These are phyloP conservation scores for Halictus rubicundus DNA, from an alignment of 1,140 invertebrate genomes.

Conservation along the genomic window DNA sequence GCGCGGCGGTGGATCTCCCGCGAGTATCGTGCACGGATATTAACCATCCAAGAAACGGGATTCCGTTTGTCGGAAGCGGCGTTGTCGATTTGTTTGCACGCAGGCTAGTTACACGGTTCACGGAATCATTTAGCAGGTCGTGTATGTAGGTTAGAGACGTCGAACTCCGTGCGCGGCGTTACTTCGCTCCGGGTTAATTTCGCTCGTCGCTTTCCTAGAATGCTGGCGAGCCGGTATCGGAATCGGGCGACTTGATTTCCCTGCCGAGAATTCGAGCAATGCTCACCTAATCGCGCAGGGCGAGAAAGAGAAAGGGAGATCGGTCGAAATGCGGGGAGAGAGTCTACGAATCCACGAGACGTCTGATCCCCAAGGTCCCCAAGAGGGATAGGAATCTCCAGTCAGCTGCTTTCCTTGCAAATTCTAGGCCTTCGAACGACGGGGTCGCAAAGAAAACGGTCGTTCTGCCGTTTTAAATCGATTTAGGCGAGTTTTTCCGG, in stretches of 20 bases:
- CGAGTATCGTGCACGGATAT: too few relatives aligned
- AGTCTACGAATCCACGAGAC: slow-evolving; percentile 62
- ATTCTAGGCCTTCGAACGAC: slow-evolving; percentile 60
- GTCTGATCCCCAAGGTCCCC: slow-evolving; percentile 55
- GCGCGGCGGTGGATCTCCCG: too few relatives aligned
- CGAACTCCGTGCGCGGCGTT: slow-evolving; percentile 44
- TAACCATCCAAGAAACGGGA: too few relatives aligned
- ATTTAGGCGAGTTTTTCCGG: slow-evolving; percentile 76
- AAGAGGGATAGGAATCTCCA: slow-evolving; percentile 60
- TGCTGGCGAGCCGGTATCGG: slow-evolving; percentile 52
- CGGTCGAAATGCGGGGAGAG: too few relatives aligned
- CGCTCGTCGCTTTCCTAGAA: slow-evolving; percentile 59
- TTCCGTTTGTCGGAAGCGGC: slow-evolving; percentile 16
- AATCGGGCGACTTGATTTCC: neutral
- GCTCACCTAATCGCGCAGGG: too few relatives aligned
- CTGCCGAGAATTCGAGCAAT: neutral
- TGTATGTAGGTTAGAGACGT: slow-evolving; percentile 54
- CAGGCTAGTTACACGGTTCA: slow-evolving; percentile 48
- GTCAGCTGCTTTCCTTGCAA: slow-evolving; percentile 78
- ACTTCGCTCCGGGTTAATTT: slow-evolving; percentile 53
- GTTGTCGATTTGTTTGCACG: slow-evolving; percentile 37
- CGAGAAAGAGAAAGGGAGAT: neutral
- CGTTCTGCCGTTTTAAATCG: slow-evolving; percentile 75
- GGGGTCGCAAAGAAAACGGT: slow-evolving; percentile 50
- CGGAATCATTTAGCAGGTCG: slow-evolving; percentile 47